A percentile compares a stretch with the other conserved stretches of the same genome.
Evolutionary conservation across 2,797 vertebrate species (phyloP).

Genomic region (Alauda arvensis): DNA sequence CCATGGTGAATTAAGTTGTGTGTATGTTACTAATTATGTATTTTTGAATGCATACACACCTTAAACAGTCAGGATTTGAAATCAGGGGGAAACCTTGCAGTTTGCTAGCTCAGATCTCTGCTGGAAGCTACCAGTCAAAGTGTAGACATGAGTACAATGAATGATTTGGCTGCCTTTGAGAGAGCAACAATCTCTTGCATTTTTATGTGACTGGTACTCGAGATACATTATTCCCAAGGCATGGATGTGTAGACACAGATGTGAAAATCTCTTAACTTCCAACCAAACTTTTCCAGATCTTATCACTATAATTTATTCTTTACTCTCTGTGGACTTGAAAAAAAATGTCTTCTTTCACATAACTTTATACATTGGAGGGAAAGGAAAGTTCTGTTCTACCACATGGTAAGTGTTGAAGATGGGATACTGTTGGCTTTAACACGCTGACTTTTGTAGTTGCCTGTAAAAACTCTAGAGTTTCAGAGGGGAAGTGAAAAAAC

Average conservation of each 20-base stretch:
- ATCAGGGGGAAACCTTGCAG: not conserved
- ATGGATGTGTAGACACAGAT: constrained; percentile 87
- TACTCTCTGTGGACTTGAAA: constrained; percentile 74
- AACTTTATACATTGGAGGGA: constrained; percentile 68
- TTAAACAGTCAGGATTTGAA: not conserved
- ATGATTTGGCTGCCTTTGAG: constrained; percentile 53
- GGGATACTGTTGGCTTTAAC: constrained; percentile 55
- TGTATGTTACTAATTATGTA: not conserved
- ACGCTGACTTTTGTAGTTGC: constrained; percentile 55
- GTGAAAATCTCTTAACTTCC: constrained; percentile 83
- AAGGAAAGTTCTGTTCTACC: constrained; percentile 52
- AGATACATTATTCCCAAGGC: constrained; percentile 87
- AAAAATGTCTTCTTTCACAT: constrained; percentile 79
- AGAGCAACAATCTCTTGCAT: constrained; percentile 75
- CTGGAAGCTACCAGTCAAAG: constrained; percentile 37
- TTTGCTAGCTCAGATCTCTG: not conserved
- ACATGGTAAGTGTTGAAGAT: constrained; percentile 52
- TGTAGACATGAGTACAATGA: constrained; percentile 44
- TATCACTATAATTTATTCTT: constrained; percentile 85
- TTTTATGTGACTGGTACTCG: constrained; percentile 77
- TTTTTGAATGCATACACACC: not conserved
- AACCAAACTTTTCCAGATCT: constrained; percentile 84
- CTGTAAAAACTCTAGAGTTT: constrained; percentile 67
- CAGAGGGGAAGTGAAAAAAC: constrained; percentile 64
- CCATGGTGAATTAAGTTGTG: not conserved